Evolutionary conservation across 2,113 vertebrate species (phyloP).

Genomic region (Emberiza fucata): DNA sequence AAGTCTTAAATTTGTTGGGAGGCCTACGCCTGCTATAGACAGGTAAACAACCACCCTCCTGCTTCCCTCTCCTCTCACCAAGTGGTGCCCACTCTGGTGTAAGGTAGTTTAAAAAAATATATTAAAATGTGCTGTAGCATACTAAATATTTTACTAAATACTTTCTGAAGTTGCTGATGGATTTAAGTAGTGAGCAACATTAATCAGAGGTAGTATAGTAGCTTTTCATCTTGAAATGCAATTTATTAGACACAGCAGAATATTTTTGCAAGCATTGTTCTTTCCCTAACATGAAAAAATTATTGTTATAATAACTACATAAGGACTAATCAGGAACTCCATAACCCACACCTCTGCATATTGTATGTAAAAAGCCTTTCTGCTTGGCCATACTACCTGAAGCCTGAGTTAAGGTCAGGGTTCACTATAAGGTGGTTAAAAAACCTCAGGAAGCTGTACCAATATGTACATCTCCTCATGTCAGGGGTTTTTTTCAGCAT

Average conservation of each 20-base stretch:
- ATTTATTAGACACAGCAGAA: neutral
- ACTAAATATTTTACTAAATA: neutral
- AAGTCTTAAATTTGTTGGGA: neutral
- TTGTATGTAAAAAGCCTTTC: rapidly evolving
- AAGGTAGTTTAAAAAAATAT: neutral
- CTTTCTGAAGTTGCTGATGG: neutral
- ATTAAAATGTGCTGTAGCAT: neutral
- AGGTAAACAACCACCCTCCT: neutral
- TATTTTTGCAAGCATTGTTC: neutral
- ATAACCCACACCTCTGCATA: neutral
- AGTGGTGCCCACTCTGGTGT: neutral
- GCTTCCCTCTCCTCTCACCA: neutral
- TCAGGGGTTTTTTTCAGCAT: neutral
- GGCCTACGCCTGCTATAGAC: neutral
- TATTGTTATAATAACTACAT: neutral
- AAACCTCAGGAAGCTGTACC: neutral
- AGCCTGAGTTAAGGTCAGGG: neutral
- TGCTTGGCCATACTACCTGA: neutral
- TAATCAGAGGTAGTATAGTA: neutral
- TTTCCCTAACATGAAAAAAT: neutral
- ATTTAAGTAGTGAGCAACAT: neutral
- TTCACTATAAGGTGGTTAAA: neutral
- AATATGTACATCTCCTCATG: neutral
- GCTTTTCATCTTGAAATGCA: neutral
- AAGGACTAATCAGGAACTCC: neutral